Evolutionary conservation across 2,888 invertebrate species (phyloP), one percentile per base, ranked within the genome.

Genomic region (Diachrysia chrysitis): DNA sequence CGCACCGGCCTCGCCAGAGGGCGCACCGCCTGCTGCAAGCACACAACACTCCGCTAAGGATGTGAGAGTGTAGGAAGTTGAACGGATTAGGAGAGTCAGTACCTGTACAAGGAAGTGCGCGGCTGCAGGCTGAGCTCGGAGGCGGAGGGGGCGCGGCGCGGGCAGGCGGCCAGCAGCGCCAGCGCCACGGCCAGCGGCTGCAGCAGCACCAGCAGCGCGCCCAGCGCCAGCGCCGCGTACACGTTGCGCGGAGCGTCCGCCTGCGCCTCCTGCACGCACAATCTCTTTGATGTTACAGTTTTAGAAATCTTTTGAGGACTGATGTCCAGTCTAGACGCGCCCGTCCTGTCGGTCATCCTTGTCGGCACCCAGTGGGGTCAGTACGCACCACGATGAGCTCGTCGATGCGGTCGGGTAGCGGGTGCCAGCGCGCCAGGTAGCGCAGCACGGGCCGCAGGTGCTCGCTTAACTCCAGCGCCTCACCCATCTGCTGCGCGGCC

Each of bases 191-290:
- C 86, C 51, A 73, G 21, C 63, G 82, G 68, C 86, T 90, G 90
- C 83, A 90, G 85, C 81, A 80, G 61, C 71, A 79, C 62, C 79
- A 87, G 82, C 77, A 82, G 63, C 68, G 55, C 71, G 61, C 70
- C 69, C 63, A 79, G 82, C 56, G 69, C 87, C 58, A 55, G 79
- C 48, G 81, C 85, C 76, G 73, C 87, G 84, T 89, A 87, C 72
- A 74, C 73, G 85, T 90, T 92, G 69, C 87, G 76, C 21, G 90
- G 91, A 59, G 82, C 75, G 76, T 92, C 91, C 60, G 63, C 83
- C 73, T 84, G 78, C 70, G 83, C 91, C 79, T 92, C 92, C 92
- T 92, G 82, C 46, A 55, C 16, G 0, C 51, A 16, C 16, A 14
- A 37, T 0, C 29, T 16, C 23, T 3, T 37, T 46, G 1, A 17